Evolutionary conservation across 2,797 vertebrate species (phyloP).

Genomic region (Myripristis murdjan): DNA sequence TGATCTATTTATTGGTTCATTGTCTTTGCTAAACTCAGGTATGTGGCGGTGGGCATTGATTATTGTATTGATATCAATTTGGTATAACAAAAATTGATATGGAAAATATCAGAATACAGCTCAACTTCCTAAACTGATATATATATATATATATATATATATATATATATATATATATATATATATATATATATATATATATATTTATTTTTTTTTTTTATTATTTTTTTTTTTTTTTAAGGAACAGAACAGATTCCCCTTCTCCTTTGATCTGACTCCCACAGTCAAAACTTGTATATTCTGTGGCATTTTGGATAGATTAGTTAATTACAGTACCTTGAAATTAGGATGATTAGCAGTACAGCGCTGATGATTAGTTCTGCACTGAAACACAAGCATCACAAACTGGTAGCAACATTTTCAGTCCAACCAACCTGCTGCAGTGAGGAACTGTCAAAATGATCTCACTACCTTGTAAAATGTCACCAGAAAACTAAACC

Average conservation of each 20-base stretch:
- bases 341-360: not conserved
- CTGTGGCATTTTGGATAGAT: no score
- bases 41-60: not conserved
- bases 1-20: slow-evolving; percentile 55
- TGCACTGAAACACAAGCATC: not conserved
- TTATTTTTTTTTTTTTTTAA: no score
- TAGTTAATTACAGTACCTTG: not conserved
- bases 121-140: slow-evolving; percentile 6
- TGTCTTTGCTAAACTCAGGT: slow-evolving; percentile 32
- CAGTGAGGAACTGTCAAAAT: not conserved
- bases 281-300: no score
- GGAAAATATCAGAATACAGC: not conserved
- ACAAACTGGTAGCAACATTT: slow-evolving; percentile 7
- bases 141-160: no score
- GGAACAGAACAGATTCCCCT: no score
- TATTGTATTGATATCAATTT: not conserved
- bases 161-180: no score
- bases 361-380: not conserved
- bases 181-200: no score
- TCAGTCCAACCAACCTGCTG: slow-evolving; percentile 21
- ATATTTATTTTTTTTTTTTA: no score
- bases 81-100: no score
- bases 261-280: no score
- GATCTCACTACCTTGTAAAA: slow-evolving; percentile 15
- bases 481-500: not conserved